A percentile compares a stretch with the other conserved stretches of the same genome.
These are phyloP conservation scores for Clusia tigrina DNA, from an alignment of 2,888 invertebrate species.

Conservation along the genomic window DNA sequence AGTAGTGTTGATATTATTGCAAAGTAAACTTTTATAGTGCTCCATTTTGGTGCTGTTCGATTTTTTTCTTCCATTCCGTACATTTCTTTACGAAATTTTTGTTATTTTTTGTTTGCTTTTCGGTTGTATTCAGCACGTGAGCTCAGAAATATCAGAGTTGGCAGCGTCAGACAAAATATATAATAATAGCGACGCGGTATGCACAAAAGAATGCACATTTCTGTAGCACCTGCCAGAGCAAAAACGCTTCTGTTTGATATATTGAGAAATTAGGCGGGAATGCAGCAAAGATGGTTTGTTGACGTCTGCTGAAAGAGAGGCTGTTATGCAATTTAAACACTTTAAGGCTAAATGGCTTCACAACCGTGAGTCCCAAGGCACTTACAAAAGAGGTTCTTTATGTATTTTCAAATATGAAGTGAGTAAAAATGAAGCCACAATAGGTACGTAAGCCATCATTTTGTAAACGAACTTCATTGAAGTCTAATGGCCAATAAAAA, in stretches of 20 bases:
- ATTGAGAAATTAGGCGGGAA: background rate
- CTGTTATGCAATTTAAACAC: no score
- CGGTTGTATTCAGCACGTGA: background rate
- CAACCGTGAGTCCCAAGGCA: no score
- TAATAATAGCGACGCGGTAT: background rate
- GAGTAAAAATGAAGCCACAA: no score
- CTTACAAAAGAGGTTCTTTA: no score
- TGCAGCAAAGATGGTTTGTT: background rate
- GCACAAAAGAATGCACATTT: background rate
- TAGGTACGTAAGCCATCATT: no score
- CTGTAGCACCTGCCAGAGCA: constrained; percentile 14
- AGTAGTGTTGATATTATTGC: constrained; percentile 35
- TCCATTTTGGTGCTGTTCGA: background rate
- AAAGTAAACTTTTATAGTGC: constrained; percentile 31
- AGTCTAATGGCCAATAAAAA: no score
- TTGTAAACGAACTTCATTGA: no score
- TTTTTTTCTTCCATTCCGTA: background rate
- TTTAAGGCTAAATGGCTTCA: no score
- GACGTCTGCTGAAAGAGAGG: background rate
- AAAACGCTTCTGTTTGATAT: background rate
- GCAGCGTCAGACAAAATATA: background rate
- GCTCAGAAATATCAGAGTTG: constrained; percentile 11
- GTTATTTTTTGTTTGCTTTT: background rate
- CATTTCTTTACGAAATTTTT: background rate
- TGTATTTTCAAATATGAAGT: no score